phyloP scores from a whole-genome alignment of 1,140 invertebrate species.

The Acromyrmex echinatior region DNA sequence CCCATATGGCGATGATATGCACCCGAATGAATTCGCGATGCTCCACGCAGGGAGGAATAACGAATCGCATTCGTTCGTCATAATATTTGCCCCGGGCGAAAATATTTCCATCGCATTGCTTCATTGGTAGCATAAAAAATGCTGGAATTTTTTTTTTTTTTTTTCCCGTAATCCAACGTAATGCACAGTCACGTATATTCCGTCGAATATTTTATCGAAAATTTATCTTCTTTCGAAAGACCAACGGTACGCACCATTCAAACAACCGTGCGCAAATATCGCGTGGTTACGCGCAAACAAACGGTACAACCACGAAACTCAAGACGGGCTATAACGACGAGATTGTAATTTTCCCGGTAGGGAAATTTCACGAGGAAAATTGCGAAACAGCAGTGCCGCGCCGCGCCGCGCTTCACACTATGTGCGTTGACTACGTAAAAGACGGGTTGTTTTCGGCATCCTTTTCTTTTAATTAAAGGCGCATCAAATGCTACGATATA shows the following conservation, averaged over 20 bases:
- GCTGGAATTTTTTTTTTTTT: not conserved
- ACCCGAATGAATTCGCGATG: constrained; percentile 13
- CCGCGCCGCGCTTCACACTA: not conserved
- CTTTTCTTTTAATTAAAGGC: constrained; percentile 48
- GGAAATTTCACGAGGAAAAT: constrained; percentile 31
- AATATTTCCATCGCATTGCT: constrained; percentile 41
- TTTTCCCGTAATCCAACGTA: constrained; percentile 49
- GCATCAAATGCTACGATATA: not conserved
- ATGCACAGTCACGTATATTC: constrained; percentile 57
- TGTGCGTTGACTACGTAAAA: constrained; percentile 1
- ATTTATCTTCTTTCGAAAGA: constrained; percentile 36
- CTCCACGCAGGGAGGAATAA: constrained; percentile 6
- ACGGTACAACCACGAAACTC: constrained; percentile 21
- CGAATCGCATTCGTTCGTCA: constrained; percentile 28
- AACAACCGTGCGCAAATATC: constrained; percentile 11
- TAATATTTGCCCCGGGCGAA: constrained; percentile 29
- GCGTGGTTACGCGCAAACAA: not conserved
- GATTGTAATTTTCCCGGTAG: constrained; percentile 37
- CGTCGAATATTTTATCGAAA: constrained; percentile 41
- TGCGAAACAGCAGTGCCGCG: not conserved
- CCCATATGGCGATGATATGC: not conserved
- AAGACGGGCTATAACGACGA: constrained; percentile 47
- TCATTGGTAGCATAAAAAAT: constrained; percentile 29
- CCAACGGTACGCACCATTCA: not conserved
- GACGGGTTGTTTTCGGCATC: not conserved